These are phyloP conservation scores for Lasioglossum calceatum DNA, from an alignment of 2,888 invertebrate genomes.

Conservation along the genomic window DNA sequence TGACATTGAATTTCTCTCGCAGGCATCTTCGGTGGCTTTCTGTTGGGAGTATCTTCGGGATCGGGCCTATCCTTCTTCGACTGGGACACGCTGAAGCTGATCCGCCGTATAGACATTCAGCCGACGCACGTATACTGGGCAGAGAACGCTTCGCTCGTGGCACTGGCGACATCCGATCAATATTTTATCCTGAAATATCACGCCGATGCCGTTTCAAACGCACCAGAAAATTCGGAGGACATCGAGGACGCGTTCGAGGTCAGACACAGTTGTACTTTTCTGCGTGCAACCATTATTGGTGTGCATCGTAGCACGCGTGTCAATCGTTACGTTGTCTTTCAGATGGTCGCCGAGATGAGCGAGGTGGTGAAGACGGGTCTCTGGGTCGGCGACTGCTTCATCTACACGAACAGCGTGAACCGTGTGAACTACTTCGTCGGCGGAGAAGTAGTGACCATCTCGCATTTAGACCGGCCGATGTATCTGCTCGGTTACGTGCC, in stretches of 20 bases:
- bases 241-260: conserved; percentile 99
- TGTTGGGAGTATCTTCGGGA: conserved; percentile 96
- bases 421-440: conserved; percentile 99
- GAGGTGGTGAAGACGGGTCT: conserved; percentile 97
- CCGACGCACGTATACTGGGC: conserved; percentile 98
- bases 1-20: conserved; percentile 56
- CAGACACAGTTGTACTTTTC: background rate
- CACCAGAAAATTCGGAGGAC: conserved; percentile 91
- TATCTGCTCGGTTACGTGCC: conserved; percentile 98
- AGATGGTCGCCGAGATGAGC: conserved; percentile 94
- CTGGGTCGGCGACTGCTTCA: conserved; percentile 99
- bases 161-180: conserved; percentile 97
- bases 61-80: conserved; percentile 97
- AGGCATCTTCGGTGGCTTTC: conserved; percentile 96
- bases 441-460: conserved; percentile 99
- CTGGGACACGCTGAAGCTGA: conserved; percentile 97
- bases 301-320: background rate
- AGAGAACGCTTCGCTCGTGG: conserved; percentile 96
- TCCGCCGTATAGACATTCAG: conserved; percentile 98
- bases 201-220: conserved; percentile 91
- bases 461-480: conserved; percentile 98
- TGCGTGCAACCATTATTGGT: background rate
- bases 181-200: conserved; percentile 97
- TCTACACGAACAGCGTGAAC: conserved; percentile 99
- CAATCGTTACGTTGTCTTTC: conserved; percentile 46